Evolutionary conservation across 2,888 invertebrate genomes (phyloP).

Genomic region (Syritta pipiens): DNA sequence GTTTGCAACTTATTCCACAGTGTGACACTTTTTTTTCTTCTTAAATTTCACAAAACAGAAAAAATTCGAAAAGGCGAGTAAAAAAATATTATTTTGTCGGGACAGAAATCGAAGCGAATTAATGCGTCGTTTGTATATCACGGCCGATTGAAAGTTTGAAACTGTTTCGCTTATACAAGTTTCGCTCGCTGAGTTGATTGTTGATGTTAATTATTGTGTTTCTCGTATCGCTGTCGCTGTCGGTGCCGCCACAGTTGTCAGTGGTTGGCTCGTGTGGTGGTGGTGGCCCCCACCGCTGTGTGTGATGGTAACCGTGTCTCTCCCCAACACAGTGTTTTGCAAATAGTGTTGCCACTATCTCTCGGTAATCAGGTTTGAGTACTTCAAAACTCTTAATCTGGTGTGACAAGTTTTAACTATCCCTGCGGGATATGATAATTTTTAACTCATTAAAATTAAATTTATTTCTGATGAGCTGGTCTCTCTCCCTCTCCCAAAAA

Average conservation of each 20-base stretch:
- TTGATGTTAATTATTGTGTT: slow-evolving; percentile 57
- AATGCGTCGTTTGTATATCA: slow-evolving; percentile 69
- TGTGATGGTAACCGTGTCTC: background rate
- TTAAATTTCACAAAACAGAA: no score
- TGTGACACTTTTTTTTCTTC: background rate
- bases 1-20: background rate
- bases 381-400: slow-evolving; percentile 3
- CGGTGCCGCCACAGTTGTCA: slow-evolving; percentile 24
- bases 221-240: slow-evolving; percentile 8
- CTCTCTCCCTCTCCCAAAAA: no score
- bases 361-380: slow-evolving; percentile 18
- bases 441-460: slow-evolving; percentile 19
- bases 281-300: background rate
- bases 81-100: background rate
- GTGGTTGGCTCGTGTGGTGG: slow-evolving; percentile 1
- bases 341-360: slow-evolving; percentile 52
- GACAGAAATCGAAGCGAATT: slow-evolving; percentile 47
- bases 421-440: slow-evolving; percentile 18
- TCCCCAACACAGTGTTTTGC: background rate
- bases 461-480: background rate
- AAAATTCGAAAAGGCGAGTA: background rate
- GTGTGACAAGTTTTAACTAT: slow-evolving; percentile 10
- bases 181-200: slow-evolving; percentile 53
- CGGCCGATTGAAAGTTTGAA: slow-evolving; percentile 72
- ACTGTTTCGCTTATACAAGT: slow-evolving; percentile 69